A percentile compares a stretch with the other conserved stretches of the same genome.
Evolutionary conservation across 2,113 vertebrate species (phyloP).

Genomic region (Piliocolobus tephrosceles): DNA sequence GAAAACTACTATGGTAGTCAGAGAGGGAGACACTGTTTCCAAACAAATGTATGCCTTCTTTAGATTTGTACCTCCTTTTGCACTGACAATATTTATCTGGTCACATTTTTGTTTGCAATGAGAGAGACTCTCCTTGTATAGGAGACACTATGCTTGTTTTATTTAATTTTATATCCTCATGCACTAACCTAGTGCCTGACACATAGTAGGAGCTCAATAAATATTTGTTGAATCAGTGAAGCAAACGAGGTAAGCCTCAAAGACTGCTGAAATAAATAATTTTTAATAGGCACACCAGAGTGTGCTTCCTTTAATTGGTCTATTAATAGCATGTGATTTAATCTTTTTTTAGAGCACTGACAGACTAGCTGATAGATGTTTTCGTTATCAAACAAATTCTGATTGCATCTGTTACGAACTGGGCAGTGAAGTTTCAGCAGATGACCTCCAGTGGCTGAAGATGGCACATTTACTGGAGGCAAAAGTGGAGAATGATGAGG

Average conservation of each 20-base stretch:
- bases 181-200: background rate
- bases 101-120: background rate
- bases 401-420: background rate
- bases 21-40: background rate
- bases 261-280: background rate
- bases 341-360: background rate
- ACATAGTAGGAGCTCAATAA: background rate
- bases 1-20: background rate
- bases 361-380: background rate
- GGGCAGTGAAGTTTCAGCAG: background rate
- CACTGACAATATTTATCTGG: background rate
- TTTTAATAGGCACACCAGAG: background rate
- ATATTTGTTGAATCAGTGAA: constrained; percentile 4
- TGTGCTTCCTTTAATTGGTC: background rate
- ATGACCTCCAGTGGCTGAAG: background rate
- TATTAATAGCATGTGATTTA: background rate
- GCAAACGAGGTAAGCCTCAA: background rate
- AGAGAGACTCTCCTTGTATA: background rate
- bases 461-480: background rate
- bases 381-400: constrained; percentile 1
- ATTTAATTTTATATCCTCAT: constrained; percentile 14
- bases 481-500: background rate
- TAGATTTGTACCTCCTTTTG: background rate
- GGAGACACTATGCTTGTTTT: background rate
- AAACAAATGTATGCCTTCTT: background rate